Base-by-base conservation (phyloP, 2,113 vertebrate species). In the Sander vitreus region DNA sequence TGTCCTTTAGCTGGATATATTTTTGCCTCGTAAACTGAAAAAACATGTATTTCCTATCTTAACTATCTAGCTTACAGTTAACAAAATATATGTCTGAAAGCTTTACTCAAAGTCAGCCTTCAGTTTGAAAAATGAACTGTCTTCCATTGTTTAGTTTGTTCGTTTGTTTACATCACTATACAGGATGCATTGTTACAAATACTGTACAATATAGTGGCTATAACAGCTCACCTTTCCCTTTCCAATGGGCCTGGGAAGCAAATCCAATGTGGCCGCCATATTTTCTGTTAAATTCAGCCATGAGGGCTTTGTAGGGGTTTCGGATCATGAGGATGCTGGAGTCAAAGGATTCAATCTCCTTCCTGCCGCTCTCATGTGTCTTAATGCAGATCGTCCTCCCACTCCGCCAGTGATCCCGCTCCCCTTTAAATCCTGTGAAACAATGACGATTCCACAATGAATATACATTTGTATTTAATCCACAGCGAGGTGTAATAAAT, bases 241-340 rank as follows among this genome's bases (percentile, higher is more conserved):
- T 97, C 98, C 98, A 99, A 92, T 99, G 97, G 21, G 98, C 96
- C 0, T 97, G 97, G 0, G 98, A 97, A 0, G 98, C 98, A 3
- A 99, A 99, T 82, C 98, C 98, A 57, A 99, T 96, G 91, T 99
- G 98, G 0, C 98, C 98, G 0, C 98, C 98, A 0, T 98, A 98
- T 45, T 99, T 99, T 76, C 98, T 96, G 90, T 99, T 99, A 93
- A 99, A 99, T 88, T 99, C 98, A 0, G 98, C 98, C 97, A 99
- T 99, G 23, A 99, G 96, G 0, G 98, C 97, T 88, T 99, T 99
- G 95, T 99, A 99, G 9, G 98, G 98, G 94, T 98, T 98, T 0
- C 98, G 96, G 87, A 99, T 96, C 86, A 99, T 96, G 73, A 99
- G 89, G 92, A 99, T 97, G 88, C 97, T 96, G 0, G 96, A 90